Percentiles rank a stretch among this genome's conserved stretches.
These are phyloP conservation scores for Galeruca laticollis DNA, from an alignment of 2,888 invertebrate species.

Conservation along the genomic window DNA sequence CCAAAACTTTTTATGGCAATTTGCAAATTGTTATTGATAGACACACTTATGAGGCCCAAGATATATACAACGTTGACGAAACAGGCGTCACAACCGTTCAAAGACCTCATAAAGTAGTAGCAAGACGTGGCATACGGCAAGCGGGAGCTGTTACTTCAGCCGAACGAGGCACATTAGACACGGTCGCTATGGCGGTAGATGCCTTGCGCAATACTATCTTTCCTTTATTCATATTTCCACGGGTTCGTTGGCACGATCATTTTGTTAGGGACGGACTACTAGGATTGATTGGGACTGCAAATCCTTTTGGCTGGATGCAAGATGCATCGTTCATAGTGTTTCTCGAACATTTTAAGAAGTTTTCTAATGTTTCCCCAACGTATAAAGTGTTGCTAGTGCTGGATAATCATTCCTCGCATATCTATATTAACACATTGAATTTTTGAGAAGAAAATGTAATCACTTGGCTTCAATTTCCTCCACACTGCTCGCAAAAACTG, in stretches of 20 bases:
- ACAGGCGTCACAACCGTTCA: too few relatives aligned
- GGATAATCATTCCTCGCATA: constrained; percentile 14
- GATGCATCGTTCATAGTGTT: background rate
- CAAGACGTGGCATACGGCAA: too few relatives aligned
- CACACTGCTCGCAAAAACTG: background rate
- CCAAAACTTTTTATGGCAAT: constrained; percentile 9
- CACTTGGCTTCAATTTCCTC: background rate
- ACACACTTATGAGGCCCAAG: background rate
- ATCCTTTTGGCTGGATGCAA: constrained; percentile 1
- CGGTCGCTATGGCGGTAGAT: background rate
- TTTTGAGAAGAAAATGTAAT: constrained; percentile 4
- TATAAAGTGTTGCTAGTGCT: constrained; percentile 4
- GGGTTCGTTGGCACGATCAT: background rate
- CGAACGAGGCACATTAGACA: constrained; percentile 9
- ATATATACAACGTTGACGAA: too few relatives aligned
- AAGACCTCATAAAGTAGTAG: too few relatives aligned
- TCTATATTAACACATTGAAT: background rate
- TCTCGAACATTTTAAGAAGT: background rate
- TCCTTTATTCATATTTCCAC: background rate
- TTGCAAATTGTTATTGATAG: background rate
- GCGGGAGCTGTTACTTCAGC: background rate
- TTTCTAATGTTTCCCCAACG: background rate
- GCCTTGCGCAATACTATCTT: background rate
- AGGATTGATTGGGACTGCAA: background rate
- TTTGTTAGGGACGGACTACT: constrained; percentile 7